A percentile compares a stretch with the other conserved stretches of the same genome.
These are phyloP conservation scores for Dreissena rostriformis DNA, from an alignment of 1,140 invertebrate species.

Conservation along the genomic window DNA sequence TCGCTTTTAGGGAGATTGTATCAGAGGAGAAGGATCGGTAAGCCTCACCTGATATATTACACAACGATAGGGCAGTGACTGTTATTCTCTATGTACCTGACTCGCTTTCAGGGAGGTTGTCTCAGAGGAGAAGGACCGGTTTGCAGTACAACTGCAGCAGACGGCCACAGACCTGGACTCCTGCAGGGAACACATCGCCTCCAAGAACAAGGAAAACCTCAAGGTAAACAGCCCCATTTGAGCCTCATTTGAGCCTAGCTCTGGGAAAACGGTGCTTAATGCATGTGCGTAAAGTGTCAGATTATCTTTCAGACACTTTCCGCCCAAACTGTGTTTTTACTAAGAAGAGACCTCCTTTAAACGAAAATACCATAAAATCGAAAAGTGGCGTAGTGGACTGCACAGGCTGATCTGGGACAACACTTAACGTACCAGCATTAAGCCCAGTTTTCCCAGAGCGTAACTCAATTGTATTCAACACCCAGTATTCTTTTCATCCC, in stretches of 20 bases:
- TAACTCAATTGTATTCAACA: no score
- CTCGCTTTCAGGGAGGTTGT: conserved; percentile 64
- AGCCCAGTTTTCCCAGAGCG: neutral
- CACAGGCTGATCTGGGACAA: neutral
- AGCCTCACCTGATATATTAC: no score
- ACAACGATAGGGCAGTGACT: no score
- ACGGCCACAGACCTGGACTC: conserved; percentile 71
- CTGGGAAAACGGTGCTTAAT: no score
- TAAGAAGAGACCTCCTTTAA: no score
- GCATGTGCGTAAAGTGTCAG: no score
- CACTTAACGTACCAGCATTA: neutral
- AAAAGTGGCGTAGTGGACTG: neutral
- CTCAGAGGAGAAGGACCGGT: conserved; percentile 67
- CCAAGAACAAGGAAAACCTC: conserved; percentile 75
- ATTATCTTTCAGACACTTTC: no score
- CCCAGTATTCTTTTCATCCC: no score
- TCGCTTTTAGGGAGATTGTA: no score
- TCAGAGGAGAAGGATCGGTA: no score
- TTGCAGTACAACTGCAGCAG: conserved; percentile 67
- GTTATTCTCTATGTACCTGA: neutral
- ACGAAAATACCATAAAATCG: neutral
- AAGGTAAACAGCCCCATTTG: conserved; percentile 63
- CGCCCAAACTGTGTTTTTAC: no score
- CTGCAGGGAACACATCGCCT: conserved; percentile 69
- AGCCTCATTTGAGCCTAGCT: no score